These are phyloP conservation scores for Tragelaphus buxtoni DNA, from an alignment of 2,113 vertebrate genomes.

Conservation along the genomic window DNA sequence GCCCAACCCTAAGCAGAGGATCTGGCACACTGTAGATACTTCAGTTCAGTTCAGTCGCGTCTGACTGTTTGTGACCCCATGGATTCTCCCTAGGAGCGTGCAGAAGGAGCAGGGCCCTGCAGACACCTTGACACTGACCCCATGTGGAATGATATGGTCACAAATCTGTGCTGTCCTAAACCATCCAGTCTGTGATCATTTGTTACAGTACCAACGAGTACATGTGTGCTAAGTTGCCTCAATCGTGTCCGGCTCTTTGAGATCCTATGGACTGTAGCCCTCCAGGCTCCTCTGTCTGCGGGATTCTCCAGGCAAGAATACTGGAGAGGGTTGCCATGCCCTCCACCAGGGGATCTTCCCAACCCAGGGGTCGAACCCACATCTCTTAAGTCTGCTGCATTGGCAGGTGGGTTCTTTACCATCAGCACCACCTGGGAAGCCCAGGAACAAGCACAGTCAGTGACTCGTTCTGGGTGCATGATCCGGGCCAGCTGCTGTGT, in stretches of 20 bases:
- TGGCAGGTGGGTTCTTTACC: neutral
- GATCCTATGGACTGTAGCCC: neutral
- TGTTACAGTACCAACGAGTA: neutral
- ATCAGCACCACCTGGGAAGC: neutral
- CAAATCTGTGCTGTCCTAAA: neutral
- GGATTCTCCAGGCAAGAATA: neutral
- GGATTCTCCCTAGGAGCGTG: too few species aligned
- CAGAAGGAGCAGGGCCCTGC: neutral
- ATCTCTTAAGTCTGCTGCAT: neutral
- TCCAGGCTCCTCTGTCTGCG: neutral
- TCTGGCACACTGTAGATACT: neutral
- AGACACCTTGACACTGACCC: neutral
- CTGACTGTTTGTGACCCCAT: neutral
- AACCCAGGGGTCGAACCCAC: neutral
- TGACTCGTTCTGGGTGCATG: accelerated
- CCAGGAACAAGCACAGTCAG: neutral
- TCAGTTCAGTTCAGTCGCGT: neutral
- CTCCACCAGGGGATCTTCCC: neutral
- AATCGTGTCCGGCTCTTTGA: neutral
- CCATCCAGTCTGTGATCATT: too few species aligned
- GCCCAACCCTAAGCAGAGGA: neutral
- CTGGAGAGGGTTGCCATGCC: neutral
- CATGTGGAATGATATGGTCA: neutral
- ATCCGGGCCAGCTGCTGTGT: too few species aligned
- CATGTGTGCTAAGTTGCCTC: neutral